phyloP scores from a whole-genome alignment of 2,888 invertebrate genomes.

The Chromoteleia sp. region DNA sequence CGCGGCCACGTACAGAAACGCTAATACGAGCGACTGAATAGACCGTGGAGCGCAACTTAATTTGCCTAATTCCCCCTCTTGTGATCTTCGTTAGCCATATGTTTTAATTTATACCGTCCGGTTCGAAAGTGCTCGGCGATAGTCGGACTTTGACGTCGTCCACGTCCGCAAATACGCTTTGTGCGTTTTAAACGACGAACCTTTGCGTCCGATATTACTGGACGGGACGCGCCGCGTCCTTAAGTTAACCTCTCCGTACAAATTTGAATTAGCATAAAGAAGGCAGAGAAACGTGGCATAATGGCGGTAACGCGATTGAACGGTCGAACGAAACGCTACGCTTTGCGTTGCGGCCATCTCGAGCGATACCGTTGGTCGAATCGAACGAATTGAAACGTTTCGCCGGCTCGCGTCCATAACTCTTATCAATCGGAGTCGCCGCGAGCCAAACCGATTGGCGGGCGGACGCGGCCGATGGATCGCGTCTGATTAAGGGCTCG shows the following conservation, averaged over 20 bases:
- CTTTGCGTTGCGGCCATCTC: no score
- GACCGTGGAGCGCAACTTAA: constrained; percentile 71
- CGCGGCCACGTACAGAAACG: constrained; percentile 30
- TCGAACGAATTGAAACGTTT: constrained; percentile 38
- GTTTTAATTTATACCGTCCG: constrained; percentile 76
- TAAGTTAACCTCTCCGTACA: constrained; percentile 2
- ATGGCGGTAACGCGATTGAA: no score
- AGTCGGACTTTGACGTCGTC: constrained; percentile 39
- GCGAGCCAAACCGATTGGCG: constrained; percentile 69
- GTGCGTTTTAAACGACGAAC: constrained; percentile 9
- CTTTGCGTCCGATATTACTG: constrained; percentile 28
- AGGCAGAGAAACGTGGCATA: background rate
- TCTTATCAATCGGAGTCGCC: constrained; percentile 67
- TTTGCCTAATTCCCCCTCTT: constrained; percentile 77
- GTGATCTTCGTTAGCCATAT: constrained; percentile 76
- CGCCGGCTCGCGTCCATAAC: constrained; percentile 49
- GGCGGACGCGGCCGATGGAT: constrained; percentile 77
- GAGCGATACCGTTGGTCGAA: background rate
- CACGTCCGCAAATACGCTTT: constrained; percentile 36
- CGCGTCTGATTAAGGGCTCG: constrained; percentile 78
- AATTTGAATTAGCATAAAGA: constrained; percentile 13
- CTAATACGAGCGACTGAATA: constrained; percentile 21
- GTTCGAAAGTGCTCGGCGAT: constrained; percentile 31
- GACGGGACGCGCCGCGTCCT: constrained; percentile 20
- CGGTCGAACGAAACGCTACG: no score